phyloP scores from a whole-genome alignment of 2,797 vertebrate species.

The Otus scops region DNA sequence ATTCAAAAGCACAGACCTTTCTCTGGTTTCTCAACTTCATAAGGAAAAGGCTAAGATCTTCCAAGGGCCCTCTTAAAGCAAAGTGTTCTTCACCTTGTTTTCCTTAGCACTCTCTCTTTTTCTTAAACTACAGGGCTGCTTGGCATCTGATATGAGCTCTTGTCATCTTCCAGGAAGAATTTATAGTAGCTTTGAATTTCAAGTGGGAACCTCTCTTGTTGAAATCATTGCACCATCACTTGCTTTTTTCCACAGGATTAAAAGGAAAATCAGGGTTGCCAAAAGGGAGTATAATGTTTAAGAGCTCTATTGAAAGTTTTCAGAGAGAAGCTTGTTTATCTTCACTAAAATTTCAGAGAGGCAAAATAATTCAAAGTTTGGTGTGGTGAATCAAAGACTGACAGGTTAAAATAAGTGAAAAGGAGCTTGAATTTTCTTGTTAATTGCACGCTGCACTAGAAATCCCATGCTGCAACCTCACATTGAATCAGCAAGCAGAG shows the following conservation, averaged over 20 bases:
- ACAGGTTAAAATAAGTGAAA: slow-evolving; percentile 23
- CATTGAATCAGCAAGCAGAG: neutral
- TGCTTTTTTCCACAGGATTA: neutral
- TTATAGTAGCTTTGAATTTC: neutral
- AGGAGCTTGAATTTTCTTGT: neutral
- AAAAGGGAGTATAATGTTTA: neutral
- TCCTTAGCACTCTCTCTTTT: neutral
- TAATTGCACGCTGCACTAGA: slow-evolving; percentile 26
- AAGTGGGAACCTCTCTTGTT: neutral
- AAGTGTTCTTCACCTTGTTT: neutral
- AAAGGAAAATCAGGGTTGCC: neutral
- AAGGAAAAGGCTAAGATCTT: neutral
- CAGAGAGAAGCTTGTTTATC: neutral
- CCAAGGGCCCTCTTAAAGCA: neutral
- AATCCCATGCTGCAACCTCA: neutral
- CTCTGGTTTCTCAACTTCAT: neutral
- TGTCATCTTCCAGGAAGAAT: neutral
- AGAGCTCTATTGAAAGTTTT: neutral
- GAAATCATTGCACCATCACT: neutral
- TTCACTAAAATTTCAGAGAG: neutral
- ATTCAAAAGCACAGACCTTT: neutral
- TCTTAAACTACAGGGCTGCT: neutral
- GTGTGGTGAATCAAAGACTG: neutral
- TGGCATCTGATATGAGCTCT: neutral
- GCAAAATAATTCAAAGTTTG: neutral